Evolutionary conservation across 2,113 vertebrate genomes (phyloP).

Genomic region (Tricholaema leucomelas): DNA sequence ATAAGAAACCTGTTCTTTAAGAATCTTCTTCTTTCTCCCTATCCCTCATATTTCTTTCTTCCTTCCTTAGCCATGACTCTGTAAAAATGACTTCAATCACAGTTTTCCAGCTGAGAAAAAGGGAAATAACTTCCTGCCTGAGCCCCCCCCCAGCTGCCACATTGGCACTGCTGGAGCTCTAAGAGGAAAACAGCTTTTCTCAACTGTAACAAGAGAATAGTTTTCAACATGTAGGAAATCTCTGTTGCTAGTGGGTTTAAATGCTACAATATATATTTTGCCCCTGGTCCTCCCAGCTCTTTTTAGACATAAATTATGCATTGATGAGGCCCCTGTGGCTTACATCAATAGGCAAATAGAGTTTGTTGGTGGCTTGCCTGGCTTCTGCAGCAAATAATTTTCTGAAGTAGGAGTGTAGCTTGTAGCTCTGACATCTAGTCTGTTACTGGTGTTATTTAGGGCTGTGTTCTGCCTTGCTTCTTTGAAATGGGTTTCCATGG

Average conservation of each 20-base stretch:
- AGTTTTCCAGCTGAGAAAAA: conserved; percentile 2
- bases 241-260: conserved; percentile 15
- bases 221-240: not conserved
- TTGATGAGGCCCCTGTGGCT: not conserved
- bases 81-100: not conserved
- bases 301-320: conserved; percentile 7
- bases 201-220: not conserved
- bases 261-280: not conserved
- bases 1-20: not conserved
- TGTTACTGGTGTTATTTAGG: conserved; percentile 43
- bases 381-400: conserved; percentile 28
- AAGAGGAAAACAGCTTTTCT: conserved; percentile 15
- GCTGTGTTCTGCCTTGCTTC: conserved; percentile 11
- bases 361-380: not conserved
- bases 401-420: not conserved
- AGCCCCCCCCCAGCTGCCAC: not conserved
- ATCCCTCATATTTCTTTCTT: not conserved
- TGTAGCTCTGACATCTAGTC: conserved; percentile 1
- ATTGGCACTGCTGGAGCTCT: not conserved
- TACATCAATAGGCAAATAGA: not conserved
- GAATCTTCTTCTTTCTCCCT: not conserved
- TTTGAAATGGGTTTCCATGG: conserved; percentile 28
- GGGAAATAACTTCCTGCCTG: not conserved
- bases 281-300: not conserved
- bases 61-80: not conserved